These are phyloP conservation scores for Palloptera scutellata DNA, from an alignment of 2,888 invertebrate genomes.

Conservation along the genomic window DNA sequence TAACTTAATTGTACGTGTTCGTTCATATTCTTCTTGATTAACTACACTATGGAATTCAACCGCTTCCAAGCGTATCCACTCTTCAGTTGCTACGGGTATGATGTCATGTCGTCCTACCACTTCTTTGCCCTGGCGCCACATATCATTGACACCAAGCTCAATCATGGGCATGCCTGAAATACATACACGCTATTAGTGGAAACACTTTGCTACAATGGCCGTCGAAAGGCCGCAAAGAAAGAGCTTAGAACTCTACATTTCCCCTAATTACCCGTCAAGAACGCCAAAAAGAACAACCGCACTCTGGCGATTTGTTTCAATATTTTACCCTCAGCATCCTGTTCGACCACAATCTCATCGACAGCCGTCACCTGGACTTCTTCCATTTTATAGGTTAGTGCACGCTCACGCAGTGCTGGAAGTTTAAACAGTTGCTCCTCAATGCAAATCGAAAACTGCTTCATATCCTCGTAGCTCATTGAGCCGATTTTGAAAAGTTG, in stretches of 20 bases:
- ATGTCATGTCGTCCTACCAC: slow-evolving; percentile 99
- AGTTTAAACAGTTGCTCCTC: slow-evolving; percentile 93
- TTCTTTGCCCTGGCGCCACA: slow-evolving; percentile 97
- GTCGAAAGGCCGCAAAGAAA: too few species aligned
- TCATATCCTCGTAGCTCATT: slow-evolving; percentile 86
- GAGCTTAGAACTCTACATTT: too few species aligned
- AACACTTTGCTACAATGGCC: too few species aligned
- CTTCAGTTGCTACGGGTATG: slow-evolving; percentile 97
- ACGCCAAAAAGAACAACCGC: slow-evolving; percentile 93
- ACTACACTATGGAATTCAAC: slow-evolving; percentile 95
- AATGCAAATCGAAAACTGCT: slow-evolving; percentile 87
- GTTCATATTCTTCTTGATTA: slow-evolving; percentile 88
- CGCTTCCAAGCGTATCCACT: slow-evolving; percentile 97
- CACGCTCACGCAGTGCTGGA: slow-evolving; percentile 85
- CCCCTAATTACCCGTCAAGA: slow-evolving; percentile 77
- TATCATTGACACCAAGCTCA: slow-evolving; percentile 97
- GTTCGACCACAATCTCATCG: slow-evolving; percentile 91
- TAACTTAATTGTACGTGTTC: slow-evolving; percentile 84
- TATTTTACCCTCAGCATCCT: slow-evolving; percentile 83
- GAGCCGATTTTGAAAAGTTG: slow-evolving; percentile 96
- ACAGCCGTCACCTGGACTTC: slow-evolving; percentile 93
- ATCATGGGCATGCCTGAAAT: slow-evolving; percentile 88
- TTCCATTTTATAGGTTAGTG: slow-evolving; percentile 93
- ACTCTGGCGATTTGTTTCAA: slow-evolving; percentile 94
- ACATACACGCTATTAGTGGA: slow-evolving; percentile 13